These are phyloP conservation scores for Aspidiotus destructor DNA, from an alignment of 2,888 invertebrate genomes.

Conservation along the genomic window DNA sequence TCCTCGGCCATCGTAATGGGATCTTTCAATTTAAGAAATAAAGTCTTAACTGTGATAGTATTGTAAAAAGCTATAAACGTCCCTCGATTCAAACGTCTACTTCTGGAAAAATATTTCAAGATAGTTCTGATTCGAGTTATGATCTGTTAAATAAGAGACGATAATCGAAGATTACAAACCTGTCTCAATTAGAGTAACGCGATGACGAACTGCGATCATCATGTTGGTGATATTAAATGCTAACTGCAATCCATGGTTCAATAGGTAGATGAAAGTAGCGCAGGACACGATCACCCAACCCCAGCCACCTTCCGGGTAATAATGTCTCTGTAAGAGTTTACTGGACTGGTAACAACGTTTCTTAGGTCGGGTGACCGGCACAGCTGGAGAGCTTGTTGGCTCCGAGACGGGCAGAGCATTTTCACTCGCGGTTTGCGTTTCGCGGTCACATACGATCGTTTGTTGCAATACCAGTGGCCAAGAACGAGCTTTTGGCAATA, in stretches of 20 bases:
- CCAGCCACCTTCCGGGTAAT: slow-evolving; percentile 82
- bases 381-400: slow-evolving; percentile 21
- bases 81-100: no score
- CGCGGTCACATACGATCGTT: slow-evolving; percentile 12
- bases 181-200: not conserved
- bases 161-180: slow-evolving; percentile 10
- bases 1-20: no score
- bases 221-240: slow-evolving; percentile 44
- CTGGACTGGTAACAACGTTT: slow-evolving; percentile 39
- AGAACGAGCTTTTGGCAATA: slow-evolving; percentile 9
- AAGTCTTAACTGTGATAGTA: no score
- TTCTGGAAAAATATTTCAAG: no score
- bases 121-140: no score
- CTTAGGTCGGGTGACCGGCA: not conserved
- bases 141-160: no score
- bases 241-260: slow-evolving; percentile 66
- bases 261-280: slow-evolving; percentile 59
- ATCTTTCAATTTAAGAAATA: no score
- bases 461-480: slow-evolving; percentile 10
- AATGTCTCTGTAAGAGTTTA: slow-evolving; percentile 58
- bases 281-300: slow-evolving; percentile 71
- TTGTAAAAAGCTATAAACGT: no score
- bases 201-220: slow-evolving; percentile 1
- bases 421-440: slow-evolving; percentile 10
- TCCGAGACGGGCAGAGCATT: slow-evolving; percentile 17